These are phyloP conservation scores for Silurus asotus DNA, from an alignment of 2,113 vertebrate species.

Conservation along the genomic window DNA sequence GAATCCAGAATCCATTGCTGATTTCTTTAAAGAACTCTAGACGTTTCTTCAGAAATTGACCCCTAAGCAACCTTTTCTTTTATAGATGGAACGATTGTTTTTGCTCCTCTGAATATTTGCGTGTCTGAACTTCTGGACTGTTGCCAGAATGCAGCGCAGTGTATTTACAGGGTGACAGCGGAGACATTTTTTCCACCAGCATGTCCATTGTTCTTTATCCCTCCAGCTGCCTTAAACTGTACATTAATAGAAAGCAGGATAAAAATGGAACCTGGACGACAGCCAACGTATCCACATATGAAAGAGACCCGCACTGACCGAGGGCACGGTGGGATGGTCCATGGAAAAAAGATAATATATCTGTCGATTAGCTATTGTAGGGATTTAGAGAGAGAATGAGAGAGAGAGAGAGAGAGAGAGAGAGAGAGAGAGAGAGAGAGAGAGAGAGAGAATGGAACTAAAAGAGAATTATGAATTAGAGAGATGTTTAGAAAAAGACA, in stretches of 20 bases:
- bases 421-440: too few species aligned
- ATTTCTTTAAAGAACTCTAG: neutral
- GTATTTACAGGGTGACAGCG: conserved; percentile 15
- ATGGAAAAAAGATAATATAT: conserved; percentile 3
- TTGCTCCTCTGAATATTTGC: neutral
- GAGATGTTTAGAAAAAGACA: too few species aligned
- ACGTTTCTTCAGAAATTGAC: neutral
- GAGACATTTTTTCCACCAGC: conserved; percentile 30
- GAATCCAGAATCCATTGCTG: neutral
- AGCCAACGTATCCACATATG: neutral
- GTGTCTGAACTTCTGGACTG: neutral
- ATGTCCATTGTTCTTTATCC: neutral
- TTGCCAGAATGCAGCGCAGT: neutral
- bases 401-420: neutral
- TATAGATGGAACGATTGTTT: neutral
- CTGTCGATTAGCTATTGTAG: neutral
- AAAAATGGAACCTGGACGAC: conserved; percentile 5
- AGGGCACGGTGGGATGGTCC: neutral
- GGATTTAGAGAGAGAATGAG: neutral
- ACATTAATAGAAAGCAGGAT: neutral
- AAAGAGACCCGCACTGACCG: neutral
- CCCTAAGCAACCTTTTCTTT: neutral
- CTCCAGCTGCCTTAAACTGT: conserved; percentile 11
- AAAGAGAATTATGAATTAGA: too few species aligned
- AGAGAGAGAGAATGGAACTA: too few species aligned